These are phyloP conservation scores for Urocolius indicus DNA, from an alignment of 2,113 vertebrate genomes.

Conservation along the genomic window DNA sequence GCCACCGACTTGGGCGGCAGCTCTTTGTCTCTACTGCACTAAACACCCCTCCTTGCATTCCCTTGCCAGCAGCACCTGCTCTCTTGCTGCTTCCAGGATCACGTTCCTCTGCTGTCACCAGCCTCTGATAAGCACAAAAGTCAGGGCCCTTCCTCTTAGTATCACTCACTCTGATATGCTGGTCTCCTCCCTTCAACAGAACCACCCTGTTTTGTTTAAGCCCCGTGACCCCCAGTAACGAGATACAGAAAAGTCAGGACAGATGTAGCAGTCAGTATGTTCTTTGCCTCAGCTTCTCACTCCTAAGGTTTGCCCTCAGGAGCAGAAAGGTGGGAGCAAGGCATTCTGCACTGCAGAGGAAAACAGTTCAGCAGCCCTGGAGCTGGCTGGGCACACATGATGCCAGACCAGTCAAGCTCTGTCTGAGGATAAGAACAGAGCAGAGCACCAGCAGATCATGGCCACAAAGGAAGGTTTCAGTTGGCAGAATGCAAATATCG, in stretches of 20 bases:
- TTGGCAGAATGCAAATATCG: background rate
- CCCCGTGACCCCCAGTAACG: background rate
- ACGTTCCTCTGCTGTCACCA: background rate
- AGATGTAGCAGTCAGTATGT: background rate
- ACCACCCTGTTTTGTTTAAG: background rate
- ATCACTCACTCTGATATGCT: accelerated
- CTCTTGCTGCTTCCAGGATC: background rate
- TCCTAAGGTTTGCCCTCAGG: background rate
- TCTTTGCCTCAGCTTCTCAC: background rate
- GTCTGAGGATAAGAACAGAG: background rate
- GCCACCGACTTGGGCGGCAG: accelerated
- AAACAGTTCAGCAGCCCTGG: background rate
- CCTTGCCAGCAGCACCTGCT: background rate
- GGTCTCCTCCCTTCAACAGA: background rate
- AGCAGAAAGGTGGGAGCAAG: background rate
- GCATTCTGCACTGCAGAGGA: background rate
- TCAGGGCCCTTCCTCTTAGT: background rate
- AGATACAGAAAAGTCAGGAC: background rate
- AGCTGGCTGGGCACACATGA: background rate
- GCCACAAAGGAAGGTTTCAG: background rate
- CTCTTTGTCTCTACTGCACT: background rate
- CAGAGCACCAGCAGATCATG: background rate
- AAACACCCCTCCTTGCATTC: background rate
- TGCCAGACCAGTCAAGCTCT: background rate
- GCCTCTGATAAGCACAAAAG: background rate